Conservation (phyloP, 2,113 vertebrate genomes). For the Eurypyga helias region DNA sequence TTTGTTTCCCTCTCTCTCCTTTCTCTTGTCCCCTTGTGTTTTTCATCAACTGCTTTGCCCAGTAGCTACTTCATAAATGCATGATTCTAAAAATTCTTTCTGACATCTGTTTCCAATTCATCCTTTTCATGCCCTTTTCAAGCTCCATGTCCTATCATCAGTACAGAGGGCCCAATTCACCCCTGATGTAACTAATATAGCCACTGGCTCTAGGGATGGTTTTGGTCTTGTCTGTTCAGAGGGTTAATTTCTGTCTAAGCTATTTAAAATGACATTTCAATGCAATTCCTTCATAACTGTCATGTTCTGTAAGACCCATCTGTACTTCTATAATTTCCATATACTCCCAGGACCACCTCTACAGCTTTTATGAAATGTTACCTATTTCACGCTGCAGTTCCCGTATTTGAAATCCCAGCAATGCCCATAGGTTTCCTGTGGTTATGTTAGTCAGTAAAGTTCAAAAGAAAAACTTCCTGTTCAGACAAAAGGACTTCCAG, state of each 20-base stretch:
- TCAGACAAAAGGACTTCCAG: neutral
- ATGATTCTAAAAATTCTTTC: constrained; percentile 16
- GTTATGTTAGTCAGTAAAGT: neutral
- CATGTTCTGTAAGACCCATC: neutral
- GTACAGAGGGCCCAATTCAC: neutral
- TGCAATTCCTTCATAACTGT: neutral
- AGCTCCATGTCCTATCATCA: neutral
- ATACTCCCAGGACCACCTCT: neutral
- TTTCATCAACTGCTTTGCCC: neutral
- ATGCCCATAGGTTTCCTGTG: neutral
- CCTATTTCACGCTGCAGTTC: neutral
- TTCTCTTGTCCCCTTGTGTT: neutral
- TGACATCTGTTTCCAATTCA: constrained; percentile 31
- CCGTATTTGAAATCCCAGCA: neutral
- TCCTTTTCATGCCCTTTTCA: constrained; percentile 11
- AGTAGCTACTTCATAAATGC: neutral
- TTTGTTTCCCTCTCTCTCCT: neutral
- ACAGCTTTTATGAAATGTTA: neutral
- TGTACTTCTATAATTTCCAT: neutral
- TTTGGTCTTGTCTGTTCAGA: constrained; percentile 4
- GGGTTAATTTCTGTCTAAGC: constrained; percentile 13
- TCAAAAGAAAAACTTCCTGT: neutral
- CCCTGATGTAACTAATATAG: neutral
- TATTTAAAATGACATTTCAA: constrained; percentile 20
- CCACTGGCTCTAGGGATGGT: neutral